phyloP scores from a whole-genome alignment of 2,113 vertebrate species.

The Trogon melanurus region DNA sequence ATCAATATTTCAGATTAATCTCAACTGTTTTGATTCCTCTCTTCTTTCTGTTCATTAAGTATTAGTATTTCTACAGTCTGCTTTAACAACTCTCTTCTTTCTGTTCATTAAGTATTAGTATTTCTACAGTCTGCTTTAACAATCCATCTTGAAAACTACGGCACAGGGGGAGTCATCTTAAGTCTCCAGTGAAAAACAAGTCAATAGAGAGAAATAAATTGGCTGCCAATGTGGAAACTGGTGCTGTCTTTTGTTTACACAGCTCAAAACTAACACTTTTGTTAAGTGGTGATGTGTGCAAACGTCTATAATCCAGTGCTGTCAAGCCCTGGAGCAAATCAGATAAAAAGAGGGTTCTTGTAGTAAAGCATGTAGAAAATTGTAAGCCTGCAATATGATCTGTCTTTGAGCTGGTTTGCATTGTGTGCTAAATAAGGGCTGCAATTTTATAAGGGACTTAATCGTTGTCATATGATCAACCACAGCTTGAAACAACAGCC shows the following conservation, averaged over 20 bases:
- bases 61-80: not conserved
- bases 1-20: not conserved
- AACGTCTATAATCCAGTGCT: conserved; percentile 17
- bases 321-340: conserved; percentile 29
- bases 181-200: not conserved
- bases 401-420: not conserved
- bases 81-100: conserved; percentile 18
- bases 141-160: not conserved
- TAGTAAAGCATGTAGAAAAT: conserved; percentile 31
- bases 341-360: conserved; percentile 4
- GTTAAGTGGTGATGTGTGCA: conserved; percentile 30
- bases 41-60: not conserved
- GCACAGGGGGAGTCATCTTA: not conserved
- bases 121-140: not conserved
- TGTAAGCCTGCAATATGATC: not conserved
- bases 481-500: not conserved
- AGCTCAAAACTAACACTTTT: conserved; percentile 22
- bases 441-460: conserved; percentile 24
- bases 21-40: not conserved
- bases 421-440: conserved; percentile 18
- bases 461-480: not conserved
- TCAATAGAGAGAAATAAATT: conserved; percentile 10
- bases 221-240: not conserved
- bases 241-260: not conserved
- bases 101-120: not conserved